Percentiles rank a stretch among this genome's conserved stretches.
Conservation (phyloP, 2,888 invertebrate genomes). For the Pyrrhosoma nymphula region DNA sequence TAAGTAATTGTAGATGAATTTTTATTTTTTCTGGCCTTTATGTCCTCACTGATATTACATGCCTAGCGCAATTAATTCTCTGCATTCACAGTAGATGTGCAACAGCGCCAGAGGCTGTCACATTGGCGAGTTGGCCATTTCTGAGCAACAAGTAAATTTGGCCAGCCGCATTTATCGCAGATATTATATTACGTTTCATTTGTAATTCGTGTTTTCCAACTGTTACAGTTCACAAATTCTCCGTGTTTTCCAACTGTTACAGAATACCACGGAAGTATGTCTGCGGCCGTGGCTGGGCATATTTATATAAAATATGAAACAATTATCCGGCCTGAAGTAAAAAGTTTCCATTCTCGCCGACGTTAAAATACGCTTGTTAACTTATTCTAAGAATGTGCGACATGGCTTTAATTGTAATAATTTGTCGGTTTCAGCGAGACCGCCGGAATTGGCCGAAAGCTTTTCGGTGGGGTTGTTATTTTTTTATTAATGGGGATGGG, state of each 20-base stretch:
- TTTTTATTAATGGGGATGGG: background rate
- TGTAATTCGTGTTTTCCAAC: background rate
- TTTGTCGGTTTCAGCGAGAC: background rate
- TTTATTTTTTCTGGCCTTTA: background rate
- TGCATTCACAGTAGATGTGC: background rate
- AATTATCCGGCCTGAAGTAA: background rate
- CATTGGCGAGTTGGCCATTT: background rate
- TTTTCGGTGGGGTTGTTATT: background rate
- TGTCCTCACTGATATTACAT: background rate
- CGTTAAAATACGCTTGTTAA: background rate
- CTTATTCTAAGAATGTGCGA: slow-evolving; percentile 5
- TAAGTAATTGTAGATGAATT: background rate
- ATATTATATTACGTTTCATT: background rate
- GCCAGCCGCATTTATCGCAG: background rate
- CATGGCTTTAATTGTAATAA: slow-evolving; percentile 15
- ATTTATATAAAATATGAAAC: background rate
- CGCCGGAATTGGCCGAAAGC: background rate
- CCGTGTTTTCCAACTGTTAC: background rate
- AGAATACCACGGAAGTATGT: background rate
- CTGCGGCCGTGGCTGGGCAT: background rate
- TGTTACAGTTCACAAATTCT: no score
- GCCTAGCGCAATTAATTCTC: background rate
- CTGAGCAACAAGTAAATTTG: slow-evolving; percentile 50
- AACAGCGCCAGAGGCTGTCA: background rate
- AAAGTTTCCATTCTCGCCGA: background rate